phyloP scores from a whole-genome alignment of 2,113 vertebrate genomes.

The Vombatus ursinus region DNA sequence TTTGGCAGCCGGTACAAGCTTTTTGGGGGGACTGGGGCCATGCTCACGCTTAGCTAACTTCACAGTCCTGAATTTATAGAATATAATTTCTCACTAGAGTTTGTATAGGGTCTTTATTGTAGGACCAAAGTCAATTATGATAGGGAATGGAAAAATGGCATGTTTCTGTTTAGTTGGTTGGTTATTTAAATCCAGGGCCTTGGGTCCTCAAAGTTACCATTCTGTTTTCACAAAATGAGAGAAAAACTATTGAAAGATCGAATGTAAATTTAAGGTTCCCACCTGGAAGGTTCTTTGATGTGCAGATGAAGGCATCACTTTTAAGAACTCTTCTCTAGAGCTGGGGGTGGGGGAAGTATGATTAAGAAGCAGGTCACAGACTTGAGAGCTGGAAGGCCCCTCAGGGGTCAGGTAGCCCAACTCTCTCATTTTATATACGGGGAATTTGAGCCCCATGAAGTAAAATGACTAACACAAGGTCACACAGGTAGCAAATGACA shows the following conservation, averaged over 20 bases:
- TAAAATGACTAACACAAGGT: not conserved
- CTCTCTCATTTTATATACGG: not conserved
- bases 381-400: not conserved
- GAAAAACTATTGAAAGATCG: not conserved
- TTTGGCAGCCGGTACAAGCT: conserved; percentile 66
- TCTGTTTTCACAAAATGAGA: not conserved
- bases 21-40: conserved; percentile 42
- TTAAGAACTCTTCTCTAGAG: not conserved
- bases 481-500: not conserved
- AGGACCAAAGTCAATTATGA: not conserved
- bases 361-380: not conserved
- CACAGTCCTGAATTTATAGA: conserved; percentile 9
- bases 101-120: conserved; percentile 14
- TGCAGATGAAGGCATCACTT: not conserved
- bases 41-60: conserved; percentile 67
- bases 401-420: not conserved
- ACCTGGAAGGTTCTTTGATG: not conserved
- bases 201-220: conserved; percentile 26
- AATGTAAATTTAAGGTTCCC: not conserved
- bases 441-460: not conserved
- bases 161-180: conserved; percentile 20
- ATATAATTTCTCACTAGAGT: conserved; percentile 63
- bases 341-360: not conserved
- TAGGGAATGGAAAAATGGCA: not conserved
- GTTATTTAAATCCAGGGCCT: not conserved